Percentiles rank a stretch among this genome's conserved stretches.
phyloP scores from a whole-genome alignment of 2,888 invertebrate species.

The Conomelus anceps region DNA sequence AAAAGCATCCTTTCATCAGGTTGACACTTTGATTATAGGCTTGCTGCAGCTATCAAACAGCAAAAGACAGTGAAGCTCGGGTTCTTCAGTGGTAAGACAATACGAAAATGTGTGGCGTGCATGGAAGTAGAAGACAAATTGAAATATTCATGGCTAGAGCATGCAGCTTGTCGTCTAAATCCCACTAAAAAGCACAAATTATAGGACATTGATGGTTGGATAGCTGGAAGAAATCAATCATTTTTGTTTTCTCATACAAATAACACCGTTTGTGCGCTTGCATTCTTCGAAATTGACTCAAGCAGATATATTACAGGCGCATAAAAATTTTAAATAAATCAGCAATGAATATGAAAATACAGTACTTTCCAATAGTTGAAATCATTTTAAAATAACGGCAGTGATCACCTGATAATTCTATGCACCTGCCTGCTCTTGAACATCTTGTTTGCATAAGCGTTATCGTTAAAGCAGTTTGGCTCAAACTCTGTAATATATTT shows the following conservation, averaged over 20 bases:
- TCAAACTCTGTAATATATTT: too few species aligned
- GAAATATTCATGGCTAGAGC: not conserved
- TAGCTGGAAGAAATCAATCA: not conserved
- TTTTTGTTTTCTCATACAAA: not conserved
- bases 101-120: not conserved
- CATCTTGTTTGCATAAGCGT: too few species aligned
- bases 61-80: not conserved
- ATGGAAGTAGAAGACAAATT: not conserved
- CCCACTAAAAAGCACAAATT: not conserved
- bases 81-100: not conserved
- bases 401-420: too few species aligned
- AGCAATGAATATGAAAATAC: too few species aligned
- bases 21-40: not conserved
- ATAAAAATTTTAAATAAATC: not conserved
- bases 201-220: not conserved
- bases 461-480: too few species aligned
- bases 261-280: not conserved
- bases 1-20: not conserved
- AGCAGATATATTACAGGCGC: not conserved
- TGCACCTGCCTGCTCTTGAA: too few species aligned
- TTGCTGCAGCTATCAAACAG: too few species aligned
- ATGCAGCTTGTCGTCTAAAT: not conserved
- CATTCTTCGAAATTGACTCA: not conserved
- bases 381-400: too few species aligned
- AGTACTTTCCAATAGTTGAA: too few species aligned